A percentile compares a stretch with the other conserved stretches of the same genome.
phyloP scores from a whole-genome alignment of 92 coral and sea anemone genomes.

The Porites cylindrica region DNA sequence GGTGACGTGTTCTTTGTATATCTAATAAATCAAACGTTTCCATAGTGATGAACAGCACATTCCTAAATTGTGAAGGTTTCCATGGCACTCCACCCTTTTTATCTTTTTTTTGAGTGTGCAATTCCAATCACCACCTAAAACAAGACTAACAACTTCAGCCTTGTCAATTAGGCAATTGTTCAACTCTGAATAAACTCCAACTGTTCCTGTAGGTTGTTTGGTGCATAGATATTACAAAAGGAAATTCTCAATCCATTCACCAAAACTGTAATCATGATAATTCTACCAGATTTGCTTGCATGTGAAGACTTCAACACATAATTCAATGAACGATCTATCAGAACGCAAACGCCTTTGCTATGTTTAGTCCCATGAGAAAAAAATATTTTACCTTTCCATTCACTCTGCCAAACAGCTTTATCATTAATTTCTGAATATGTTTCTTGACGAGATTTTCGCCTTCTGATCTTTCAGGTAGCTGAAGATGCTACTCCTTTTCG shows the following conservation, averaged over 20 bases:
- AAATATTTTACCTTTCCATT: not conserved
- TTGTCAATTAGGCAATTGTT: conserved; percentile 10
- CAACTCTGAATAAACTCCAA: not conserved
- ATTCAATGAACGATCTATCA: too few species aligned
- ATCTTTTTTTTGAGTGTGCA: not conserved
- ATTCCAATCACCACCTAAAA: not conserved
- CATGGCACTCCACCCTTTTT: not conserved
- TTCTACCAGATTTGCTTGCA: not conserved
- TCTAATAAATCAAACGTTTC: not conserved
- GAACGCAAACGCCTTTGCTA: not conserved
- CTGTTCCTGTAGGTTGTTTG: not conserved
- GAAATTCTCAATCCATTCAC: not conserved
- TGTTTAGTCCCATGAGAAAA: conserved; percentile 4
- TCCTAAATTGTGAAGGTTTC: not conserved
- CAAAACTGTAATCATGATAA: not conserved
- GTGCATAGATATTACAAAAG: not conserved
- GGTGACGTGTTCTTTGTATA: conserved; percentile 6
- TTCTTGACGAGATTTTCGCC: not conserved
- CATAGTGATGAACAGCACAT: not conserved
- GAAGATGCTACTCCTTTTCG: conserved; percentile 1
- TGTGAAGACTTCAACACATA: too few species aligned
- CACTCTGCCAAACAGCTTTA: not conserved
- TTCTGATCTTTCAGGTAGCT: not conserved
- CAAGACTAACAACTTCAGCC: not conserved
- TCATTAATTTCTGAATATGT: not conserved